Conservation (phyloP, 2,113 vertebrate genomes). For the Carassius auratus region DNA sequence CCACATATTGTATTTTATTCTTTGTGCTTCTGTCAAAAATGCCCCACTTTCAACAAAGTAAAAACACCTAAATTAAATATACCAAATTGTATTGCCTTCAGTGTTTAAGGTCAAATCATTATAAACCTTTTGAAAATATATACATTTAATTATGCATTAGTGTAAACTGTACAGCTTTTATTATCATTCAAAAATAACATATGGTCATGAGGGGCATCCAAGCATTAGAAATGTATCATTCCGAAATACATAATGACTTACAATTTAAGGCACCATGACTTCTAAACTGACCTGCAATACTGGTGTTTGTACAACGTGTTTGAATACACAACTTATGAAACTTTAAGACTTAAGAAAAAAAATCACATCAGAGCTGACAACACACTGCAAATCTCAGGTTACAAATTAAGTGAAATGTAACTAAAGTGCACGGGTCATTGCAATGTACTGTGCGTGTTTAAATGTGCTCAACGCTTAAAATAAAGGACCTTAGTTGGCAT, state of each 20-base stretch:
- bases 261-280: neutral
- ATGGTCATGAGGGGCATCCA: neutral
- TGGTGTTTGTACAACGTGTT: neutral
- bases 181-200: neutral
- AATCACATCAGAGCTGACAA: neutral
- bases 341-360: neutral
- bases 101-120: too few species aligned
- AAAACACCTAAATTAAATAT: neutral
- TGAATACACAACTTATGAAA: neutral
- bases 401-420: conserved; percentile 22
- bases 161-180: too few species aligned
- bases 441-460: neutral
- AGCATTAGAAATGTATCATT: neutral
- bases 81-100: neutral
- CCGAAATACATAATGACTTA: neutral
- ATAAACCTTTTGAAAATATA: too few species aligned
- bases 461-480: conserved; percentile 20
- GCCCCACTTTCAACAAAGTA: neutral
- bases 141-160: too few species aligned
- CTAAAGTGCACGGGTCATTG: conserved; percentile 52
- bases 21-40: neutral
- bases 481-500: conserved; percentile 7
- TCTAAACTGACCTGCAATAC: neutral
- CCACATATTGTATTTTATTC: neutral
- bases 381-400: neutral